These are phyloP conservation scores for Panopea generosa DNA, from an alignment of 2,888 invertebrate genomes.

Conservation along the genomic window DNA sequence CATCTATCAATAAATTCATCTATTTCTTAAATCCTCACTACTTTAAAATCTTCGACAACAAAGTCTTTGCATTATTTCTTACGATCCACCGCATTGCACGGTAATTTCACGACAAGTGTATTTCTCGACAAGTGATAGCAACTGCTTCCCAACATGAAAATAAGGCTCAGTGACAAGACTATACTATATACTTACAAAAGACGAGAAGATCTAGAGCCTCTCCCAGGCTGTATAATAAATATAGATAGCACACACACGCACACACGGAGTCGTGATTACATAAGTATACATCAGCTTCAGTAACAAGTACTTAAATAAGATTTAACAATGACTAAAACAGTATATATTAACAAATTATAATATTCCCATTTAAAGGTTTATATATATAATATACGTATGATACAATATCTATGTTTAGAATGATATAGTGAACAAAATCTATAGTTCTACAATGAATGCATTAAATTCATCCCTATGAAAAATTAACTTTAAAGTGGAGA, in stretches of 20 bases:
- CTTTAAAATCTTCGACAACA: too few species aligned
- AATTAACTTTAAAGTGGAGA: conserved; percentile 47
- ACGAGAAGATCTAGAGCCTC: background rate
- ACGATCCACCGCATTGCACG: too few species aligned
- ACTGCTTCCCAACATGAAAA: too few species aligned
- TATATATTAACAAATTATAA: conserved; percentile 69
- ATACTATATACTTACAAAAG: too few species aligned
- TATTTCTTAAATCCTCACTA: too few species aligned
- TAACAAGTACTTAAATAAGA: conserved; percentile 76
- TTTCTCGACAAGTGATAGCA: too few species aligned
- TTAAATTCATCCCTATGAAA: conserved; percentile 31
- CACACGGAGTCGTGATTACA: conserved; percentile 49
- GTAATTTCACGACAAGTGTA: too few species aligned
- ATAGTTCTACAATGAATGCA: conserved; percentile 49
- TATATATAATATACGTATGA: conserved; percentile 67
- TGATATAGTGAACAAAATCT: conserved; percentile 50
- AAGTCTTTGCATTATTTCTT: too few species aligned
- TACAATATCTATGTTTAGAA: conserved; percentile 69
- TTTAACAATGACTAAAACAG: conserved; percentile 74
- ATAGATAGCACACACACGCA: conserved; percentile 49
- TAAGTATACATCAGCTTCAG: conserved; percentile 50
- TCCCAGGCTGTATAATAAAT: conserved; percentile 20
- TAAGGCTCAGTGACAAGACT: too few species aligned
- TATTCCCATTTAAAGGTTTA: conserved; percentile 56
- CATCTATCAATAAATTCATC: too few species aligned